phyloP scores from a whole-genome alignment of 2,113 vertebrate species.

The Petrocephalus zakoni region DNA sequence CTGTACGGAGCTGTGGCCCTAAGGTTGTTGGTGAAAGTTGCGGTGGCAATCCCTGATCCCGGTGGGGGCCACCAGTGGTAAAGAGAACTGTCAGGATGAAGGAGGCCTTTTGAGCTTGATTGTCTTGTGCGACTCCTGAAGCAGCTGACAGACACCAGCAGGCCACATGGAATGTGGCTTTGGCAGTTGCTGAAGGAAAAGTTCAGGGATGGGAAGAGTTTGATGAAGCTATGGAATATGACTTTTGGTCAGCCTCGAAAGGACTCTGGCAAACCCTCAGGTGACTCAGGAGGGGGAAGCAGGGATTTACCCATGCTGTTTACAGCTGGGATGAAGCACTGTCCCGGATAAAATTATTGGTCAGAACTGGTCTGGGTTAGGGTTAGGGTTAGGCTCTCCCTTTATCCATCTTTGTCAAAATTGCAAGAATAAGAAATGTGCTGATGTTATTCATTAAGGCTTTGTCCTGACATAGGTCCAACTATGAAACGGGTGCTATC shows the following conservation, averaged over 20 bases:
- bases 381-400: too few species aligned
- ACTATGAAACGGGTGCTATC: too few species aligned
- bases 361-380: too few species aligned
- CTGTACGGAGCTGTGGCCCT: background rate
- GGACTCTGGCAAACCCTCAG: background rate
- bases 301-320: too few species aligned
- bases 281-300: background rate
- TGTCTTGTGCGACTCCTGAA: background rate
- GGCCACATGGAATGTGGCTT: too few species aligned
- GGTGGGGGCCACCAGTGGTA: background rate
- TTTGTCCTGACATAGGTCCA: too few species aligned
- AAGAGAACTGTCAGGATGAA: background rate
- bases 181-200: too few species aligned
- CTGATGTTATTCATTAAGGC: too few species aligned
- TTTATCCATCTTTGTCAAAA: too few species aligned
- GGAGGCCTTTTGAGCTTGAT: background rate
- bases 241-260: background rate
- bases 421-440: too few species aligned
- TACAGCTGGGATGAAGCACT: background rate
- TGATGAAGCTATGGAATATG: background rate
- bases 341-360: background rate
- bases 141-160: background rate
- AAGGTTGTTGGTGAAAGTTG: background rate
- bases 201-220: background rate
- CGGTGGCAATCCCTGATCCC: background rate